Evolutionary conservation across 2,888 invertebrate genomes (phyloP).

Genomic region (Calameuta filiformis): DNA sequence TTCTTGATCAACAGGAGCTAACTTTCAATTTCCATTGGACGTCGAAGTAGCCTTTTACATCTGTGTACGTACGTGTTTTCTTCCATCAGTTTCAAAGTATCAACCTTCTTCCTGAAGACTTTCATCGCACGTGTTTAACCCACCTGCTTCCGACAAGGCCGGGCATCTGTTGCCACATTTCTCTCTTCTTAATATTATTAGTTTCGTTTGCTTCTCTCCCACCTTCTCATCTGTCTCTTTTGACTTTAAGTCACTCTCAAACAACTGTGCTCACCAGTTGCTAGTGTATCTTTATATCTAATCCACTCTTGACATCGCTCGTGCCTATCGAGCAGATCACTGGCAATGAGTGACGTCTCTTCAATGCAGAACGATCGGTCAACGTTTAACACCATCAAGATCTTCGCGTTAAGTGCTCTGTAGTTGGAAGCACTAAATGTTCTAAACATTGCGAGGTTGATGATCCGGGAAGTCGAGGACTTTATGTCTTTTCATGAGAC

Average conservation of each 20-base stretch:
- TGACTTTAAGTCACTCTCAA: neutral
- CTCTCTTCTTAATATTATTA: slow-evolving; percentile 33
- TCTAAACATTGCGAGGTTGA: neutral
- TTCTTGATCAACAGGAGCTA: too few relatives aligned
- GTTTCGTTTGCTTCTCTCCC: slow-evolving; percentile 15
- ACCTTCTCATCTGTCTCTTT: slow-evolving; percentile 2
- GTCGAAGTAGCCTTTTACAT: too few relatives aligned
- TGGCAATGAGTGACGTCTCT: slow-evolving; percentile 6
- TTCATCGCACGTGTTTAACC: slow-evolving; percentile 20
- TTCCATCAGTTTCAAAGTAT: too few relatives aligned
- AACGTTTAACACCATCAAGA: slow-evolving; percentile 19
- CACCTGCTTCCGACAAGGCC: slow-evolving; percentile 11
- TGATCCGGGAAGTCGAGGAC: neutral
- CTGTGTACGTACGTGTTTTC: too few relatives aligned
- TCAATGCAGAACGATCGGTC: slow-evolving; percentile 26
- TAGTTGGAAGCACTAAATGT: neutral
- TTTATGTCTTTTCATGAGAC: neutral
- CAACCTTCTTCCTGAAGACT: too few relatives aligned
- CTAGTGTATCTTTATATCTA: slow-evolving; percentile 9
- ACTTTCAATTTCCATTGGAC: too few relatives aligned
- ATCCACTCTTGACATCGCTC: neutral
- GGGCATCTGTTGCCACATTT: slow-evolving; percentile 22
- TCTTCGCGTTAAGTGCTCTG: neutral
- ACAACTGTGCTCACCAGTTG: neutral
- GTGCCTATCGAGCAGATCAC: slow-evolving; percentile 7